phyloP scores from a whole-genome alignment of 2,888 invertebrate species.

The Mongoloraphidia duomilia region DNA sequence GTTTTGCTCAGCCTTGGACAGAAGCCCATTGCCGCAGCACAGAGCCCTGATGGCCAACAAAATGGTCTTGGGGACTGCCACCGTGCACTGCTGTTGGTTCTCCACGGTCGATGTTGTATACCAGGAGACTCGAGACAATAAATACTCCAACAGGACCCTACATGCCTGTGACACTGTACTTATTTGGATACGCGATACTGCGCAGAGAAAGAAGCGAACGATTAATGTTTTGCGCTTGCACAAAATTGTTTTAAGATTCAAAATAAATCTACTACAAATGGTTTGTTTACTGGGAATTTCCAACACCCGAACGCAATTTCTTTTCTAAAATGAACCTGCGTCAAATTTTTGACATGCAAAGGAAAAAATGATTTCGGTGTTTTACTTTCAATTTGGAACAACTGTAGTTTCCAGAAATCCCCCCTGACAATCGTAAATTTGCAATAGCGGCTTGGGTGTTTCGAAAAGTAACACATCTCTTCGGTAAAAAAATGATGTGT shows the following conservation, averaged over 20 bases:
- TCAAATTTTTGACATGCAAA: too few species aligned
- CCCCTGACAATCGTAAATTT: too few species aligned
- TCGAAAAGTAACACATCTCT: background rate
- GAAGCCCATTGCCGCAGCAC: conserved; percentile 53
- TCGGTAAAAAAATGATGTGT: background rate
- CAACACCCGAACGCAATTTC: too few species aligned
- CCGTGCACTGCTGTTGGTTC: conserved; percentile 14
- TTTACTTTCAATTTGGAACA: too few species aligned
- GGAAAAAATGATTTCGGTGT: too few species aligned
- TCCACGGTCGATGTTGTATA: conserved; percentile 21
- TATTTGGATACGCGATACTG: conserved; percentile 55
- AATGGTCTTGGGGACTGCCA: conserved; percentile 35
- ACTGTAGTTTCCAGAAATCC: too few species aligned
- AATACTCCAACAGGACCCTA: conserved; percentile 49
- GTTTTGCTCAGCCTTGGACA: conserved; percentile 61
- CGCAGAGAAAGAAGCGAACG: conserved; percentile 13
- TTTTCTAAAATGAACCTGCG: too few species aligned
- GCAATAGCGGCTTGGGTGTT: too few species aligned
- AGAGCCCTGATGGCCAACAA: conserved; percentile 53
- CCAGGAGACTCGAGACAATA: conserved; percentile 34
- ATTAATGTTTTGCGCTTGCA: background rate
- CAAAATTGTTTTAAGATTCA: background rate
- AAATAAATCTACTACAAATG: too few species aligned
- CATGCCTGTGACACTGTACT: conserved; percentile 53
- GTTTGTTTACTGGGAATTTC: too few species aligned